phyloP scores from a whole-genome alignment of 2,797 vertebrate species.

The Luscinia megarhynchos region DNA sequence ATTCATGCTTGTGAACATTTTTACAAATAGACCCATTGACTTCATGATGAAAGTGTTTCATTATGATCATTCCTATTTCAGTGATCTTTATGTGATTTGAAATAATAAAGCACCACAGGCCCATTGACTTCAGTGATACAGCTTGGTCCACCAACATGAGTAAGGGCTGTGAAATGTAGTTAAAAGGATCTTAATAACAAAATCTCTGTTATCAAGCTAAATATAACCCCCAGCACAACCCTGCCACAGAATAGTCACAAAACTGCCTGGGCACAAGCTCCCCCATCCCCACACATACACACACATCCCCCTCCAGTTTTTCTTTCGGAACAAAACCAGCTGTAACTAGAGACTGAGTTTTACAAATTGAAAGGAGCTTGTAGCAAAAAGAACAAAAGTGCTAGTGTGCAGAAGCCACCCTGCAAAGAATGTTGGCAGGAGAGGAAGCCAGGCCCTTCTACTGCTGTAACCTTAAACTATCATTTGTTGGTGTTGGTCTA shows the following conservation, averaged over 20 bases:
- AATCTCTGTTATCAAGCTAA: conserved; percentile 55
- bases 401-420: conserved; percentile 56
- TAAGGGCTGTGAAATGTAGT: conserved; percentile 41
- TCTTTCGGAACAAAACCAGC: conserved; percentile 55
- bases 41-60: conserved; percentile 51
- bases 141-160: conserved; percentile 35
- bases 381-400: conserved; percentile 65
- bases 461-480: conserved; percentile 59
- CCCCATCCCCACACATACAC: not conserved
- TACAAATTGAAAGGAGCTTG: conserved; percentile 54
- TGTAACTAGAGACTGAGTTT: conserved; percentile 67
- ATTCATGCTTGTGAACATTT: conserved; percentile 55
- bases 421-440: conserved; percentile 49
- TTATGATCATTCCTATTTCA: conserved; percentile 47
- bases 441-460: conserved; percentile 55
- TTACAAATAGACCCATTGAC: conserved; percentile 53
- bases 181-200: conserved; percentile 45
- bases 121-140: conserved; percentile 44
- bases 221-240: not conserved
- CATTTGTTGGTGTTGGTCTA: conserved; percentile 50
- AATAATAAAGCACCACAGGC: conserved; percentile 52
- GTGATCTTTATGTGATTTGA: conserved; percentile 52
- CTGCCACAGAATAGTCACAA: conserved; percentile 4
- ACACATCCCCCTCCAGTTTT: conserved; percentile 19
- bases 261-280: not conserved